phyloP scores from a whole-genome alignment of 2,888 invertebrate species.

The Oxytorus armatus region DNA sequence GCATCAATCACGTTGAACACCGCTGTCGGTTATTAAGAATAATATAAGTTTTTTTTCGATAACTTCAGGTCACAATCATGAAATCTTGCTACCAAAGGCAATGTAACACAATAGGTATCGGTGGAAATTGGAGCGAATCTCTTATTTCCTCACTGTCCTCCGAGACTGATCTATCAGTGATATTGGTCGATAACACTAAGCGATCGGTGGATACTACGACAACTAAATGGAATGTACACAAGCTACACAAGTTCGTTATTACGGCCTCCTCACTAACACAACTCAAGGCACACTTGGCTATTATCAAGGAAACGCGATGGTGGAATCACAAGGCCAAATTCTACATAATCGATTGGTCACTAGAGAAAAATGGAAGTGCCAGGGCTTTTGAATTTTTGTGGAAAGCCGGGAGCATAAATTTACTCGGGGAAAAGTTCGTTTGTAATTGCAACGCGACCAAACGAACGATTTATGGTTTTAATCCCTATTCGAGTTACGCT shows the following conservation, averaged over 20 bases:
- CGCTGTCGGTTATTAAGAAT: too few species aligned
- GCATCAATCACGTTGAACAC: too few species aligned
- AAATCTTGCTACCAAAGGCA: too few species aligned
- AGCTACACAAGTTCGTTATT: slow-evolving; percentile 25
- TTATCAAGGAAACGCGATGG: slow-evolving; percentile 68
- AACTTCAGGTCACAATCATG: too few species aligned
- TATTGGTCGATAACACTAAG: slow-evolving; percentile 1
- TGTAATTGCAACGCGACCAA: slow-evolving; percentile 58
- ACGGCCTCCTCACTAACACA: background rate
- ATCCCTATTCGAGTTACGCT: slow-evolving; percentile 66
- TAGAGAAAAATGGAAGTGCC: slow-evolving; percentile 46
- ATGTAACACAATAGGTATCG: background rate
- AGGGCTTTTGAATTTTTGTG: slow-evolving; percentile 58
- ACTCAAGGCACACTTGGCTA: background rate
- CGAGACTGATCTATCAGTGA: too few species aligned
- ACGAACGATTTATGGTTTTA: slow-evolving; percentile 65
- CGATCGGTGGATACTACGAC: background rate
- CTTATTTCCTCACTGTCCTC: background rate
- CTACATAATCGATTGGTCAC: slow-evolving; percentile 51
- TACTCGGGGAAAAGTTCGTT: slow-evolving; percentile 63
- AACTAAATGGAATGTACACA: background rate
- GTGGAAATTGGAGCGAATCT: background rate
- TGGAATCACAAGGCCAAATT: slow-evolving; percentile 55
- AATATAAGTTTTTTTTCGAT: too few species aligned
- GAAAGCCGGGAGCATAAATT: slow-evolving; percentile 64